These are phyloP conservation scores for Aptenodytes forsteri DNA, from an alignment of 2,113 vertebrate genomes.

Conservation along the genomic window DNA sequence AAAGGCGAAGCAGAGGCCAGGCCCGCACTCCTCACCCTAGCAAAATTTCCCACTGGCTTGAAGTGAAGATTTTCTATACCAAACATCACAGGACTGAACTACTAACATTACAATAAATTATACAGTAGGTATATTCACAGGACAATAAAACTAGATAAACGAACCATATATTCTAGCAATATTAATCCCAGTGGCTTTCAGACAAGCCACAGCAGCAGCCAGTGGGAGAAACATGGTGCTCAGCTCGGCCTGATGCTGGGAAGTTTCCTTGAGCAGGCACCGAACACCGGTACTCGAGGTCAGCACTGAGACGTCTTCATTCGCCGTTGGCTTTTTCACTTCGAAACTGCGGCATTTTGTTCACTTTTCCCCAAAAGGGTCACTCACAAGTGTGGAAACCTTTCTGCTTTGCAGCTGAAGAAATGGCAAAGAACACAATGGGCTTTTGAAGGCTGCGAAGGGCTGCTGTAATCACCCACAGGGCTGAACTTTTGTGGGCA, in stretches of 20 bases:
- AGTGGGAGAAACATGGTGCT: background rate
- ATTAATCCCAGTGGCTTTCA: background rate
- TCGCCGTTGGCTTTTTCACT: background rate
- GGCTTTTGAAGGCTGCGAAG: background rate
- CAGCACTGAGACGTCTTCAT: rapidly evolving
- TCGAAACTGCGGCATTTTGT: background rate
- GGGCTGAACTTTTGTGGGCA: background rate
- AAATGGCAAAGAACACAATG: background rate
- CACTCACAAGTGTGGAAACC: background rate
- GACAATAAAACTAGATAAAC: conserved; percentile 27
- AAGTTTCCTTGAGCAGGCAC: background rate
- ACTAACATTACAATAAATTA: background rate
- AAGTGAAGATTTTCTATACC: background rate
- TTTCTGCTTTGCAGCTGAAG: background rate
- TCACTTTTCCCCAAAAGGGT: background rate
- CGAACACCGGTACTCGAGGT: rapidly evolving
- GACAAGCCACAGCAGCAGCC: background rate
- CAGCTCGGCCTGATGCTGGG: background rate
- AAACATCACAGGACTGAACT: background rate
- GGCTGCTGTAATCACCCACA: background rate
- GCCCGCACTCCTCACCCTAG: conserved; percentile 21
- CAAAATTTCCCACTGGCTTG: conserved; percentile 39
- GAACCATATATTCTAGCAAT: background rate
- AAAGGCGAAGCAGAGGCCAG: conserved; percentile 31
- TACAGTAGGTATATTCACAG: background rate